A percentile compares a stretch with the other conserved stretches of the same genome.
Conservation (phyloP, 2,113 vertebrate species). For the Gila orcuttii region DNA sequence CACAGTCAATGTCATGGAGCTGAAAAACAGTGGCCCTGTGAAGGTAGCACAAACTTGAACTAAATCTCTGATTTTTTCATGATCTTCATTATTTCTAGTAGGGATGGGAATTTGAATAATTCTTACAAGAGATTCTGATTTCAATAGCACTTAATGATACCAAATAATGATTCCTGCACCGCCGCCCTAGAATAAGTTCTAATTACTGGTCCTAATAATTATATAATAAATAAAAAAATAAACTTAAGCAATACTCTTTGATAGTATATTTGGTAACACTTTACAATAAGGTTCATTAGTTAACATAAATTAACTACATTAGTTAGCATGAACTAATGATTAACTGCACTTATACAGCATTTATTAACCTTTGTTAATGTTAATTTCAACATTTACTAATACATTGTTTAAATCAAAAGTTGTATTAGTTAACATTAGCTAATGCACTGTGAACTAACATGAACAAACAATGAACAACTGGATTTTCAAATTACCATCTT, state of each 20-base stretch:
- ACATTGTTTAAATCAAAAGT: too few relatives aligned
- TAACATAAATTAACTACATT: too few relatives aligned
- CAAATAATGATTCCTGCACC: not conserved
- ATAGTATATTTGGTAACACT: not conserved
- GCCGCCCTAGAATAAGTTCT: not conserved
- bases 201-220: not conserved
- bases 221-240: not conserved
- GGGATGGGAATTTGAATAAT: not conserved
- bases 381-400: too few relatives aligned
- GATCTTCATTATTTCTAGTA: not conserved
- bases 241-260: not conserved
- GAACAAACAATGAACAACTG: too few relatives aligned
- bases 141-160: not conserved
- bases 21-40: conserved; percentile 92
- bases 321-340: too few relatives aligned
- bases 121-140: not conserved
- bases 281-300: too few relatives aligned
- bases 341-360: too few relatives aligned
- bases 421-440: too few relatives aligned
- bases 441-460: too few relatives aligned
- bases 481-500: too few relatives aligned
- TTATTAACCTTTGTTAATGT: too few relatives aligned
- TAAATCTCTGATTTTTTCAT: not conserved
- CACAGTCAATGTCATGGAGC: conserved; percentile 95
- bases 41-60: conserved; percentile 77